These are phyloP conservation scores for Abrostola tripartita DNA, from an alignment of 2,888 invertebrate genomes.

Conservation along the genomic window DNA sequence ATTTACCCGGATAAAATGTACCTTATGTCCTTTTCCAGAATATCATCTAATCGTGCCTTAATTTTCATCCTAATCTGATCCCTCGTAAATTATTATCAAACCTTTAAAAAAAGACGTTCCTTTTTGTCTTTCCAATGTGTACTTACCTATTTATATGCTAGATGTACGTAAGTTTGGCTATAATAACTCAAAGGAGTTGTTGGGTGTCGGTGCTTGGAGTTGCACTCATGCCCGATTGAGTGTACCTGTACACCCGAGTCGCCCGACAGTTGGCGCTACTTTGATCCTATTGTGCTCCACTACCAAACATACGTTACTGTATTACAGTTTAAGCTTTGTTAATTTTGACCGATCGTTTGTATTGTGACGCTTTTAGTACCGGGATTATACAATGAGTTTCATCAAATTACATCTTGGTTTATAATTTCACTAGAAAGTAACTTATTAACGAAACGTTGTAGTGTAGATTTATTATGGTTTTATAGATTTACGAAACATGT, in stretches of 20 bases:
- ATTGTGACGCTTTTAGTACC: too few species aligned
- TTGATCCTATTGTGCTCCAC: slow-evolving; percentile 28
- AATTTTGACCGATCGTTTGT: slow-evolving; percentile 3
- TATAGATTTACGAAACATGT: too few species aligned
- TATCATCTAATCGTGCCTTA: too few species aligned
- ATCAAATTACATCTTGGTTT: neutral
- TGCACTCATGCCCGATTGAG: slow-evolving; percentile 5
- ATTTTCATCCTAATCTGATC: too few species aligned
- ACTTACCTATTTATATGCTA: neutral
- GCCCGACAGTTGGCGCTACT: slow-evolving; percentile 18
- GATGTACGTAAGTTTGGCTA: slow-evolving; percentile 16
- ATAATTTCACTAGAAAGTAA: neutral
- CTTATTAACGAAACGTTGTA: too few species aligned
- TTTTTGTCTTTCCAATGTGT: too few species aligned
- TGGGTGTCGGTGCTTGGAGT: slow-evolving; percentile 9
- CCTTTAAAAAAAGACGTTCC: too few species aligned
- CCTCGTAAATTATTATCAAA: too few species aligned
- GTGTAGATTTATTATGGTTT: too few species aligned
- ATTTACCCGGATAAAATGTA: too few species aligned
- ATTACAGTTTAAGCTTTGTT: slow-evolving; percentile 7
- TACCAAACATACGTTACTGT: slow-evolving; percentile 6
- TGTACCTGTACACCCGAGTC: slow-evolving; percentile 9
- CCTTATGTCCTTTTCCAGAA: too few species aligned
- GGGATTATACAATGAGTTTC: too few species aligned
- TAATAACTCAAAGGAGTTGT: slow-evolving; percentile 23